Conservation (phyloP, 2,888 invertebrate genomes). For the Pegoplata infirma region DNA sequence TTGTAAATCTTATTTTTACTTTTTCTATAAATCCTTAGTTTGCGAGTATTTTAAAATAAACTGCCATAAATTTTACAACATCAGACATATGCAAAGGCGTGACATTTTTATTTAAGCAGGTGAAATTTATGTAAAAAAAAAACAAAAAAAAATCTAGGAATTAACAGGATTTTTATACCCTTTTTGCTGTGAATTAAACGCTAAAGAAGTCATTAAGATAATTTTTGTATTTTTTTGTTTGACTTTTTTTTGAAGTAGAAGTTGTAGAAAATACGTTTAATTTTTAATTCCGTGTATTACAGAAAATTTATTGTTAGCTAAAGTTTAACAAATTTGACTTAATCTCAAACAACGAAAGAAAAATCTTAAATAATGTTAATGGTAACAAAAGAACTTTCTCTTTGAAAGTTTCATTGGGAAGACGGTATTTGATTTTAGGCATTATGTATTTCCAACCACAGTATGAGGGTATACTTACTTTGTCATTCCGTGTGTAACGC, state of each 20-base stretch:
- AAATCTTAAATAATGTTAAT: constrained; percentile 49
- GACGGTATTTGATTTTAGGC: neutral
- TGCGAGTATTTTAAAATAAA: constrained; percentile 38
- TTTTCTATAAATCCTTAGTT: constrained; percentile 13
- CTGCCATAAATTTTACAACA: constrained; percentile 69
- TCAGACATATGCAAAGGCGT: constrained; percentile 74
- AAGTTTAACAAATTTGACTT: constrained; percentile 70
- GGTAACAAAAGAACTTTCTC: constrained; percentile 31
- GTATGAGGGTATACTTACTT: too few relatives aligned
- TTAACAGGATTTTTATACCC: constrained; percentile 40
- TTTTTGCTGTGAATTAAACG: constrained; percentile 15
- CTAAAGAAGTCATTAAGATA: constrained; percentile 57
- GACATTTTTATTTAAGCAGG: constrained; percentile 69
- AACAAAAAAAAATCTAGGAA: constrained; percentile 47
- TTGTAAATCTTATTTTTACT: constrained; percentile 48
- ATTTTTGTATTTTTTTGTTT: too few relatives aligned
- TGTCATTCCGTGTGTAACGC: too few relatives aligned
- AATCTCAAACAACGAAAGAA: constrained; percentile 65
- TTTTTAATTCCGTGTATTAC: constrained; percentile 71
- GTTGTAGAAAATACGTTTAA: constrained; percentile 66
- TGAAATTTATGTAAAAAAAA: constrained; percentile 69
- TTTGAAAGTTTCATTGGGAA: constrained; percentile 12
- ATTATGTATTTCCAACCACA: too few relatives aligned
- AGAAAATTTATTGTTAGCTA: constrained; percentile 71
- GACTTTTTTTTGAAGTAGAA: neutral